Base-by-base conservation (phyloP, 2,113 vertebrate species). In the Cervus canadensis region DNA sequence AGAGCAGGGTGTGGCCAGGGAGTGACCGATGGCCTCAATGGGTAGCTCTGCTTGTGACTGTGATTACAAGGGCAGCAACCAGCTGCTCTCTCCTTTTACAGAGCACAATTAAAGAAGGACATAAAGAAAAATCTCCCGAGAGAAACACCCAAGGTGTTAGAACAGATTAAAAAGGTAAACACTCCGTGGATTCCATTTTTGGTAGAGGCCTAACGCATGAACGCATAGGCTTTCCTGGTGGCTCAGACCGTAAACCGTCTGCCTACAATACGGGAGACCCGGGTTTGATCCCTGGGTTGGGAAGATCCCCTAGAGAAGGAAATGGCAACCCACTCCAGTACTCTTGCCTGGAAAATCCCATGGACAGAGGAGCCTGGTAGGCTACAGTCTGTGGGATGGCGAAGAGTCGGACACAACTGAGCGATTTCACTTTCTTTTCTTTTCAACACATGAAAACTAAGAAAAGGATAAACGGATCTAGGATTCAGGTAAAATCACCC, bases 81-180 rank as follows among this genome's bases (percentile, higher is more conserved):
- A 52, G 48, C 54, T 17, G 30, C 50, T 64, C 56, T 91, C 3
- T 45, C 76, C 76, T 87, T 92, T 94, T 45, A 96, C 23, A 86
- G 89, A 25, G 3, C 8, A 40, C 6, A 57, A 11, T 26, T 45
- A 56, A 91, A 86, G 88, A 45, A 83, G 90, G 36, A 71, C 30
- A 84, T 7, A 64, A 52, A 82, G 54, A 85, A 62, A 88, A 96
- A 45, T 48, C 62, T 93, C 33, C 50, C 3, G 6, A 83, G 71
- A 48, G 11, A 91, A 90, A 86, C n/a, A 21, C 17, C n/a, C 57
- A 62, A 82, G 21, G 21, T 33, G 43, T 33, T 2, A 62, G 67
- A 86, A 71, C 23, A 56, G 81, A 57, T 21, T 11, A 25, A 2
- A 54, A 67, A 84, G 11, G 40, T 74, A 36, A 90, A 64, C 2